These are phyloP conservation scores for Apotomis betuletana DNA, from an alignment of 2,888 invertebrate genomes.

Conservation along the genomic window DNA sequence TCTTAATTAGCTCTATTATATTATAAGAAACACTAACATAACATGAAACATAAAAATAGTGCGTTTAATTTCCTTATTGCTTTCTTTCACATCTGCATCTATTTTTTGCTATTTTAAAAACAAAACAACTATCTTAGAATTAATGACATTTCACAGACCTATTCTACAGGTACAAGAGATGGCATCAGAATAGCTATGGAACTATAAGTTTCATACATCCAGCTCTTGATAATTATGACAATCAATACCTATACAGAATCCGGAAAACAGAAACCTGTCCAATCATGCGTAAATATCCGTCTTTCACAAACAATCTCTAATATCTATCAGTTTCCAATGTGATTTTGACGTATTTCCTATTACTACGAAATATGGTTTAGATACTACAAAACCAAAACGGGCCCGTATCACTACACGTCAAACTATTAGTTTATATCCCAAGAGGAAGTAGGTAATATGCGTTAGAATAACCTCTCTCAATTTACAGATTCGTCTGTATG, in stretches of 20 bases:
- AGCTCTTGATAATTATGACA: neutral
- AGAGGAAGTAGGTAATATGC: constrained; percentile 2
- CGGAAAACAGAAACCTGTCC: neutral
- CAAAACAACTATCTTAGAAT: constrained; percentile 22
- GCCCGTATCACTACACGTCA: constrained; percentile 1
- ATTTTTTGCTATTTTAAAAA: constrained; percentile 12
- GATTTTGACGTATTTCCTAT: constrained; percentile 22
- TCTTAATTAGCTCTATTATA: constrained; percentile 25
- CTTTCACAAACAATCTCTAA: neutral
- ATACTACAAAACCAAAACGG: constrained; percentile 4
- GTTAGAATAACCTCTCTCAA: neutral
- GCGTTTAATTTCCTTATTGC: constrained; percentile 24
- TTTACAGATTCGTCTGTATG: constrained; percentile 19
- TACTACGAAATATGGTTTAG: neutral
- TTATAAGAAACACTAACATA: constrained; percentile 30
- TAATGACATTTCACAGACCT: constrained; percentile 6
- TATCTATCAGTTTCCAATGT: constrained; percentile 22
- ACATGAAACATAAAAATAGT: constrained; percentile 32
- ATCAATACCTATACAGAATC: neutral
- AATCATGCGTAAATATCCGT: neutral
- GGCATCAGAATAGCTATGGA: neutral
- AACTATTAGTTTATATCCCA: neutral
- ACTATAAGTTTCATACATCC: neutral
- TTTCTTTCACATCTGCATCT: constrained; percentile 6
- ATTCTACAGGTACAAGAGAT: neutral